Evolutionary conservation across 2,888 invertebrate genomes (phyloP).

Genomic region (Noctua comes): DNA sequence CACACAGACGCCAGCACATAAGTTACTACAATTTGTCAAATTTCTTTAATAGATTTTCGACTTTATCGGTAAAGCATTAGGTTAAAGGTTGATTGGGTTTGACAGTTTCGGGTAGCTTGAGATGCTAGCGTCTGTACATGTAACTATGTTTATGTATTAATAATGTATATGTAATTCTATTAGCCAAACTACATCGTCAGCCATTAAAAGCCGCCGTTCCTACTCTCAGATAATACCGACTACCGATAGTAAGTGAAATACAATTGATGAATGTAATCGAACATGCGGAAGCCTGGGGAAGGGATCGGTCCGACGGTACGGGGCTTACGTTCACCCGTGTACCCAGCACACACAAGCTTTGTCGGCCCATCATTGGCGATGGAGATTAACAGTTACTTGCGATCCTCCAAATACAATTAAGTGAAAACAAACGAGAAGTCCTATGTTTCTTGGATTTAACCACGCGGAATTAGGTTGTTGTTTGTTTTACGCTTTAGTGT

Average conservation of each 20-base stretch:
- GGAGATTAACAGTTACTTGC: slow-evolving; percentile 54
- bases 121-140: too few species aligned
- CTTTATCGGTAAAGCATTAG: too few species aligned
- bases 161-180: background rate
- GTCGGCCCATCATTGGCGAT: slow-evolving; percentile 55
- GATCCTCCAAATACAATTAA: slow-evolving; percentile 54
- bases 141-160: background rate
- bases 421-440: slow-evolving; percentile 40
- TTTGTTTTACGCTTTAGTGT: slow-evolving; percentile 33
- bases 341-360: slow-evolving; percentile 44
- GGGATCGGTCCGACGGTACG: slow-evolving; percentile 15
- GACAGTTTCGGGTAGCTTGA: too few species aligned
- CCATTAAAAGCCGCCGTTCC: background rate
- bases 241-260: slow-evolving; percentile 35
- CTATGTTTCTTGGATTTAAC: slow-evolving; percentile 33
- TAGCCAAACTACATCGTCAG: background rate
- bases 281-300: slow-evolving; percentile 8
- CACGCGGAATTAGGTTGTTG: slow-evolving; percentile 37
- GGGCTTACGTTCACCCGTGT: slow-evolving; percentile 40
- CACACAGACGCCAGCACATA: too few species aligned
- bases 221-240: background rate
- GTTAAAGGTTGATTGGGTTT: too few species aligned
- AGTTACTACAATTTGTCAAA: too few species aligned
- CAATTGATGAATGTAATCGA: slow-evolving; percentile 42
- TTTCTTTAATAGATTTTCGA: too few species aligned